Evolutionary conservation across 2,888 invertebrate genomes (phyloP), one percentile per base, ranked within the genome.

Genomic region (Athalia circularis): DNA sequence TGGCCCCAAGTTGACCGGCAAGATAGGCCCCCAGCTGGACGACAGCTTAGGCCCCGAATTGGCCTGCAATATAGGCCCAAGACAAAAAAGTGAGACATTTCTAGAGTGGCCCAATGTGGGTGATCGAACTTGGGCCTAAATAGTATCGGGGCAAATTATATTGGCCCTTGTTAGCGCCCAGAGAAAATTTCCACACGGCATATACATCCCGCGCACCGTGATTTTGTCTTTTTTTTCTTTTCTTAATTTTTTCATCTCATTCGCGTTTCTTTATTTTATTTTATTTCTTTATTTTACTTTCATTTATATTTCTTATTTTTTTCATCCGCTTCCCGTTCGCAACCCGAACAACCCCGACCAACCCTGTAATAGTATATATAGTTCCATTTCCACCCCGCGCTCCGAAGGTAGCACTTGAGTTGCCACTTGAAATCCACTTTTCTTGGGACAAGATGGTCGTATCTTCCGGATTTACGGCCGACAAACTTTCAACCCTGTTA

Each of bases 381-480:
- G 68, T 54, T 68, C 68, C 68, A 68, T 68, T 68, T 68, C 54
- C 68, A 54, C 59, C 47, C 57, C 6, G 52, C 68, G 29, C 68
- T 68, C 54, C 29, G 29, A 29, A 29, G 29, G 29, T 29, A 29
- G n/a, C 54, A 54, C 54, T 57, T 43, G n/a, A 72, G 57, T 72
- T 45, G 59, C 72, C 72, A 72, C 72, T 72, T 72, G 57, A 72
- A 72, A 72, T 72, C 72, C 72, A 72, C 72, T 72, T 72, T 72
- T 72, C 72, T 72, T 72, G 11, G 57, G 72, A 59, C 72, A 59
- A 72, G 59, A 72, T 47, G 72, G 72, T 72, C 57, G 72, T 72
- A 72, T 72, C 72, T 59, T 57, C 45, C 72, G 72, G 72, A 72
- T 72, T 72, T 72, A 72, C 59, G 59, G 59, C 45, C 15, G 43